Percentiles rank a stretch among this genome's conserved stretches.
Evolutionary conservation across 2,113 vertebrate species (phyloP).

Genomic region (Amazona vittata): DNA sequence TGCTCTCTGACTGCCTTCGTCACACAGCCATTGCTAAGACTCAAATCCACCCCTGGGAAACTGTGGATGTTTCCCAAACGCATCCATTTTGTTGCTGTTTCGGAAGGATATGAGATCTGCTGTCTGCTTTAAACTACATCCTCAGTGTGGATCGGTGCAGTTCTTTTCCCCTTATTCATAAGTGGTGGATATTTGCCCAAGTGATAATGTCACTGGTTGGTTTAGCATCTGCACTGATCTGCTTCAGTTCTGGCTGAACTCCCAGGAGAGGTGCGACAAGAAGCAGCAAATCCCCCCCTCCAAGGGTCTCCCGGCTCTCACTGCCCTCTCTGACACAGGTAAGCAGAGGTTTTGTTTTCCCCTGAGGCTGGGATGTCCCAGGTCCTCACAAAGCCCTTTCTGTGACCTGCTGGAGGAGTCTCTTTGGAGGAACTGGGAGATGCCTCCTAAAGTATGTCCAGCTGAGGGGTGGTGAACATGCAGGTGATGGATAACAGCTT

Average conservation of each 20-base stretch:
- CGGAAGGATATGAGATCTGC: background rate
- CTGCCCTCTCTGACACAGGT: fast-evolving
- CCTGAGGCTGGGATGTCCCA: background rate
- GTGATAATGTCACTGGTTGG: background rate
- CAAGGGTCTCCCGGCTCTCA: fast-evolving
- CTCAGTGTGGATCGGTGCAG: background rate
- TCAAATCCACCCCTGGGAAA: background rate
- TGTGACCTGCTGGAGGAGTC: background rate
- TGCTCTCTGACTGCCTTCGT: background rate
- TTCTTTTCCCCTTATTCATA: background rate
- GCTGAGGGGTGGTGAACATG: background rate
- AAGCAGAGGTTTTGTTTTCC: background rate
- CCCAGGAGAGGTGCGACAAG: background rate
- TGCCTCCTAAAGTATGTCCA: background rate
- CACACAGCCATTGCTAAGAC: background rate
- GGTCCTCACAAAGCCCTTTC: background rate
- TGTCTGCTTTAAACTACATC: background rate
- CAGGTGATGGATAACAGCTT: background rate
- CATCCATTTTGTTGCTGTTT: background rate
- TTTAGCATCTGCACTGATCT: background rate
- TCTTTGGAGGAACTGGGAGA: background rate
- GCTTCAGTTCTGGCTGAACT: background rate
- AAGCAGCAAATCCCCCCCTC: background rate
- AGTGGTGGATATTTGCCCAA: background rate
- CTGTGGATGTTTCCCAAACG: background rate